These are phyloP conservation scores for Furnarius figulus DNA, from an alignment of 2,113 vertebrate species.

Conservation along the genomic window DNA sequence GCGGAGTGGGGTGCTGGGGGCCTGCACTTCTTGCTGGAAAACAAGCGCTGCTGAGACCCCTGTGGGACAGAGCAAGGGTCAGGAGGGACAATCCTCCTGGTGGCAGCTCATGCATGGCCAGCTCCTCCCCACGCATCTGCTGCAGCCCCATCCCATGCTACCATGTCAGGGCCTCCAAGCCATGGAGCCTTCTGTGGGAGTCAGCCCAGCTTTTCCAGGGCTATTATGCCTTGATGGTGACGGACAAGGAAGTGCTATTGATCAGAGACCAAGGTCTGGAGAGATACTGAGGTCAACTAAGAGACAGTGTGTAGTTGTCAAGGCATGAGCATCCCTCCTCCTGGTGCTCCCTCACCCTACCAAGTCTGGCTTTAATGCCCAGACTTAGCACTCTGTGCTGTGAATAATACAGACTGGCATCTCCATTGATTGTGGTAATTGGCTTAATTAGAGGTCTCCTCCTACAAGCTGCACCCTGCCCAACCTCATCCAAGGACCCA, in stretches of 20 bases:
- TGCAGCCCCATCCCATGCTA: fast-evolving
- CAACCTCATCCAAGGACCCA: not conserved
- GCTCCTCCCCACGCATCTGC: fast-evolving
- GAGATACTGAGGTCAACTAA: not conserved
- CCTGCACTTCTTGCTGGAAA: constrained; percentile 58
- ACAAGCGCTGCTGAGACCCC: constrained; percentile 71
- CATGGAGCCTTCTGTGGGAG: not conserved
- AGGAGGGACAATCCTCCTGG: not conserved
- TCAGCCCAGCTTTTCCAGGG: not conserved
- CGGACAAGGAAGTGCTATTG: not conserved
- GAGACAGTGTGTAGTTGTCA: not conserved
- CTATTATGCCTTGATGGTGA: not conserved
- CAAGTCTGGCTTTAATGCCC: not conserved
- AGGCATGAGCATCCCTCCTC: not conserved
- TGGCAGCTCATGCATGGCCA: fast-evolving
- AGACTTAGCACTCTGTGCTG: not conserved
- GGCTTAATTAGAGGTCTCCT: constrained; percentile 22
- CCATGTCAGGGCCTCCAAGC: not conserved
- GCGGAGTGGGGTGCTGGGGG: constrained; percentile 20
- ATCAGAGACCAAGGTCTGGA: not conserved
- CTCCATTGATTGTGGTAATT: not conserved
- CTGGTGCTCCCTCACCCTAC: not conserved
- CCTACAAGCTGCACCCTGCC: not conserved
- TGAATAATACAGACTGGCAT: constrained; percentile 8
- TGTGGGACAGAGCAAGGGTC: not conserved